phyloP scores from a whole-genome alignment of 2,113 vertebrate species.

The Poeciliopsis prolifica region DNA sequence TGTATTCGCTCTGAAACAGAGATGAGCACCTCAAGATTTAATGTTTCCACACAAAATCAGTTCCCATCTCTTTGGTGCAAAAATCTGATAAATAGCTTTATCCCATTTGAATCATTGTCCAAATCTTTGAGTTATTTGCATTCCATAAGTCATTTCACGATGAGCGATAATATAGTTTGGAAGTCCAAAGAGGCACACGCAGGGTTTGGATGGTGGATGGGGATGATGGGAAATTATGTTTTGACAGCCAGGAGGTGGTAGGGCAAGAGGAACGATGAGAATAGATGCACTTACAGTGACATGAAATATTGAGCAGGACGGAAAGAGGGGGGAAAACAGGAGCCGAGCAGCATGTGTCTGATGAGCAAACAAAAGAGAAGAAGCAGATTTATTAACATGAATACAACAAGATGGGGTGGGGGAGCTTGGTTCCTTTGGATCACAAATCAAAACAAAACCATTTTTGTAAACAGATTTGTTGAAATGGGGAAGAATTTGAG shows the following conservation, averaged over 20 bases:
- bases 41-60: neutral
- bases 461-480: neutral
- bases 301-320: slow-evolving; percentile 75
- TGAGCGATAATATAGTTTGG: neutral
- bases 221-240: slow-evolving; percentile 67
- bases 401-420: slow-evolving; percentile 21
- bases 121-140: neutral
- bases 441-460: slow-evolving; percentile 10
- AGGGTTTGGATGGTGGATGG: slow-evolving; percentile 38
- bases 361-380: slow-evolving; percentile 63
- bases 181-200: slow-evolving; percentile 24
- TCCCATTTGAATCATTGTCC: neutral
- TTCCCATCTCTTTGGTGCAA: neutral
- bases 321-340: slow-evolving; percentile 60
- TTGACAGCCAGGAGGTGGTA: slow-evolving; percentile 67
- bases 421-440: slow-evolving; percentile 18
- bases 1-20: too few relatives aligned
- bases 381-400: slow-evolving; percentile 50
- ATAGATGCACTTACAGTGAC: slow-evolving; percentile 71
- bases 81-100: neutral
- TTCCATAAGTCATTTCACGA: slow-evolving; percentile 28
- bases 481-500: neutral
- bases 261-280: slow-evolving; percentile 56
- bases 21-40: too few relatives aligned
- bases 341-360: slow-evolving; percentile 66